Conservation (phyloP, 2,113 vertebrate genomes). For the Orientallactaga bullata region DNA sequence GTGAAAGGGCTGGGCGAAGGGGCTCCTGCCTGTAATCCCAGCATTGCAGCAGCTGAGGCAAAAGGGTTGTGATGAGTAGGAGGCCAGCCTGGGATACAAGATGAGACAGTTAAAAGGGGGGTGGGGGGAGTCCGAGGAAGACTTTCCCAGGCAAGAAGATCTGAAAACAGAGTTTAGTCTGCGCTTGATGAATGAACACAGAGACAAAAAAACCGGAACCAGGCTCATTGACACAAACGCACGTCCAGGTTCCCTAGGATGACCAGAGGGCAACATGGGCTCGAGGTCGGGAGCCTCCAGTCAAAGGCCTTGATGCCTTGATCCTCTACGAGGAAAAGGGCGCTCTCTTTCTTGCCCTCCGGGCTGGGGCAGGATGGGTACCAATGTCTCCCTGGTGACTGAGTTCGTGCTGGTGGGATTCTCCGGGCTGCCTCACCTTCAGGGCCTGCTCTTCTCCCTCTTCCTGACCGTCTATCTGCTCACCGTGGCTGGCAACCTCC, state of each 20-base stretch:
- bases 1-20: neutral
- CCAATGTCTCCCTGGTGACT: neutral
- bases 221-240: neutral
- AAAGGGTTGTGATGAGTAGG: neutral
- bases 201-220: rapidly evolving
- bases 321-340: neutral
- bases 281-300: neutral
- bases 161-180: neutral
- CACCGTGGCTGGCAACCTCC: slow-evolving; percentile 40
- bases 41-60: neutral
- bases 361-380: neutral
- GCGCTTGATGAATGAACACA: neutral
- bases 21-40: neutral
- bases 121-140: no score
- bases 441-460: slow-evolving; percentile 60
- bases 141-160: no score
- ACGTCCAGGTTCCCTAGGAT: neutral
- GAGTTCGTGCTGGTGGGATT: slow-evolving; percentile 59
- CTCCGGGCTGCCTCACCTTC: neutral
- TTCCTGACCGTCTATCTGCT: slow-evolving; percentile 69
- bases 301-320: neutral
- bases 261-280: neutral
- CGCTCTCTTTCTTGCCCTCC: neutral
- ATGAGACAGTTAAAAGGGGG: no score
- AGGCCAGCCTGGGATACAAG: neutral